Evolutionary conservation across 1,140 invertebrate genomes (phyloP).

Genomic region (Penaeus indicus): DNA sequence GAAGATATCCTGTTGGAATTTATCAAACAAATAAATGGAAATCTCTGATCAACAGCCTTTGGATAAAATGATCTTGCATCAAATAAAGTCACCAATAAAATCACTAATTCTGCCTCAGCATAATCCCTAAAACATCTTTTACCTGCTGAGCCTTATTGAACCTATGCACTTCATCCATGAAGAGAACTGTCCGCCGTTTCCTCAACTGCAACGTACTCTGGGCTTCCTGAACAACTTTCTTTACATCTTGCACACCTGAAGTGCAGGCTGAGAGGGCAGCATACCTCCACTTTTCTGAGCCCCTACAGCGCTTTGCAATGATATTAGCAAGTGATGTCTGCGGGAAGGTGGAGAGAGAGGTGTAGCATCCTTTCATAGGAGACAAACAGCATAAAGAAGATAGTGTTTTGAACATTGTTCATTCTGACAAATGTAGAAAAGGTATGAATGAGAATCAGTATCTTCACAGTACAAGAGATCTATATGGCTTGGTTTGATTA

Average conservation of each 20-base stretch:
- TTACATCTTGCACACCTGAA: conserved; percentile 50
- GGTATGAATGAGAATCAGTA: no score
- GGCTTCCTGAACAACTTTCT: conserved; percentile 71
- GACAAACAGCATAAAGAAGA: no score
- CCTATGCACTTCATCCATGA: conserved; percentile 91
- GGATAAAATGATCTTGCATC: no score
- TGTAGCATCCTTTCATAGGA: no score
- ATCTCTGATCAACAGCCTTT: not conserved
- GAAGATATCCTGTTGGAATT: conserved; percentile 77
- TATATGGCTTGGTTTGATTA: no score
- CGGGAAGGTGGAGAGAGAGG: no score
- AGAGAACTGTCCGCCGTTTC: conserved; percentile 82
- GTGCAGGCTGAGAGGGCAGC: conserved; percentile 41
- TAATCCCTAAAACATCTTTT: not conserved
- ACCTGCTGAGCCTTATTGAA: conserved; percentile 85
- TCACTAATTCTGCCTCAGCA: no score
- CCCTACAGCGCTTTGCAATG: conserved; percentile 24
- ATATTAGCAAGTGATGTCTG: conserved; percentile 39
- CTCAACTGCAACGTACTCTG: conserved; percentile 66
- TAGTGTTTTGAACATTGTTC: no score
- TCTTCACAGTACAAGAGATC: no score
- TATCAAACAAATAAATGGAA: not conserved
- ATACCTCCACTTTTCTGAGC: conserved; percentile 28
- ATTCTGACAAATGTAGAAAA: no score
- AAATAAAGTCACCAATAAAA: no score